Percentiles rank a stretch among this genome's conserved stretches.
phyloP scores from a whole-genome alignment of 1,140 invertebrate species.

The Hestina assimilis region DNA sequence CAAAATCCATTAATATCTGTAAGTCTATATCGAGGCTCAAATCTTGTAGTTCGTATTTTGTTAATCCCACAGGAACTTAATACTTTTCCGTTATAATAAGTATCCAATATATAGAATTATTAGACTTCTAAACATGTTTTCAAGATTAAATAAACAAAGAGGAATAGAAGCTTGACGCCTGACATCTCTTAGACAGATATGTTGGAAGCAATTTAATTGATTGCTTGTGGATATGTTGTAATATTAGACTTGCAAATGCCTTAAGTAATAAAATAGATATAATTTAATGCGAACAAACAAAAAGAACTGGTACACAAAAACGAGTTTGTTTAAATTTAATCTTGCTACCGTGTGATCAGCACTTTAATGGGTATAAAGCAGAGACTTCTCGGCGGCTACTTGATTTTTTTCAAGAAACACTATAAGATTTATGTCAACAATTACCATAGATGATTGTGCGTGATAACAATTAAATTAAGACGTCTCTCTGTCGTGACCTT shows the following conservation, averaged over 20 bases:
- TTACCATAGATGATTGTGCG: conserved; percentile 56
- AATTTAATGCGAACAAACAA: conserved; percentile 1
- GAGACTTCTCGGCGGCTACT: conserved; percentile 19
- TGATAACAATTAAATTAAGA: conserved; percentile 65
- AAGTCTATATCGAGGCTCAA: no score
- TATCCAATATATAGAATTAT: no score
- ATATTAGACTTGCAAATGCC: conserved; percentile 2
- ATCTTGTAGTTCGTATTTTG: no score
- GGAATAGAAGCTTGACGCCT: no score
- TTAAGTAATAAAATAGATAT: background rate
- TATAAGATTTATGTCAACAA: conserved; percentile 42
- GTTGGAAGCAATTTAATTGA: conserved; percentile 8
- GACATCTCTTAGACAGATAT: background rate
- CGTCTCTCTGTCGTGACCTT: conserved; percentile 45
- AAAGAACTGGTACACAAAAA: background rate
- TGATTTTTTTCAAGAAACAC: conserved; percentile 20
- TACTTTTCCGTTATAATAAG: no score
- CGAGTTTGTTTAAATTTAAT: background rate
- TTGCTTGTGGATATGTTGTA: conserved; percentile 10
- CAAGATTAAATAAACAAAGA: no score
- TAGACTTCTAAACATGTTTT: no score
- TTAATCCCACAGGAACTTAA: no score
- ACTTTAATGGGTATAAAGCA: conserved; percentile 11
- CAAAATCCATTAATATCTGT: no score
- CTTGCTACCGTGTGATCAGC: conserved; percentile 4